phyloP scores from a whole-genome alignment of 2,797 vertebrate species.

The Discoglossus pictus region DNA sequence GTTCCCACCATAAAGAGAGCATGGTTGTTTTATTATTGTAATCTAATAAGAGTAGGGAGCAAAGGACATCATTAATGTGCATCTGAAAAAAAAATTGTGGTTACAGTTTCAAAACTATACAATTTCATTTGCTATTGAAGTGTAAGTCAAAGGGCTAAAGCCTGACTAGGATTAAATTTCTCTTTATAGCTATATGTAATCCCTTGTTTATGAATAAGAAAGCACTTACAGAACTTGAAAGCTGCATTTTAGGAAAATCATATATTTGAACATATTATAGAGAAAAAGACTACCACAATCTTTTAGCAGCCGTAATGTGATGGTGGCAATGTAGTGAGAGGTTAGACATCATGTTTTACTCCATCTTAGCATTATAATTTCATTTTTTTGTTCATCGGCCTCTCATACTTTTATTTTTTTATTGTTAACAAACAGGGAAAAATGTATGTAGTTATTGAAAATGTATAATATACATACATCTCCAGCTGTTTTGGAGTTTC shows the following conservation, averaged over 20 bases:
- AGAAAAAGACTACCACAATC: no score
- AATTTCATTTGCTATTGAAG: slow-evolving; percentile 79
- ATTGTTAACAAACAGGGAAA: no score
- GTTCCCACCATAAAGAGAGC: slow-evolving; percentile 87
- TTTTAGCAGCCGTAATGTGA: no score
- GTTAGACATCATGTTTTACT: no score
- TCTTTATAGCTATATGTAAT: slow-evolving; percentile 78
- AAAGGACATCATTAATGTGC: slow-evolving; percentile 84
- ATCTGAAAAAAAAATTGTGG: slow-evolving; percentile 70
- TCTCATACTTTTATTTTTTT: no score
- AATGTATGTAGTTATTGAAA: no score
- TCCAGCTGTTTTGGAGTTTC: no score
- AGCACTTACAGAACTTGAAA: slow-evolving; percentile 79
- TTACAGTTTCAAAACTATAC: slow-evolving; percentile 81
- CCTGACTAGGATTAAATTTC: slow-evolving; percentile 79
- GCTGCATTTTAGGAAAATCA: slow-evolving; percentile 54
- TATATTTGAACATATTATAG: neutral
- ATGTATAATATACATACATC: no score
- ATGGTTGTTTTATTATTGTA: slow-evolving; percentile 80
- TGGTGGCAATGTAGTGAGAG: no score
- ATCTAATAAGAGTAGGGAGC: slow-evolving; percentile 89
- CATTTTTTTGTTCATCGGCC: no score
- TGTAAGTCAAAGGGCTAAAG: slow-evolving; percentile 81
- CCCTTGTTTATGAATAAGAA: slow-evolving; percentile 80
- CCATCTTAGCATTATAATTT: no score